phyloP scores from a whole-genome alignment of 1,140 invertebrate genomes.

The Bombyx mori region ASM3026992v2 NC_085134.1:10009001-10009500 shows the following conservation, averaged over 20 bases:
- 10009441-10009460: no score
- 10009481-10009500: no score
- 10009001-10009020: conserved; percentile 3
- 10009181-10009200: conserved; percentile 29
- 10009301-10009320: conserved; percentile 42
- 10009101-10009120: conserved; percentile 16
- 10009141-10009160: conserved; percentile 53
- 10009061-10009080: conserved; percentile 4
- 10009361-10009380: neutral
- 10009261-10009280: conserved; percentile 27
- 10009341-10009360: neutral
- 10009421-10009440: no score
- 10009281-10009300: conserved; percentile 40
- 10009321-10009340: conserved; percentile 22
- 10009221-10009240: conserved; percentile 43
- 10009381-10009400: neutral
- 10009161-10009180: conserved; percentile 34
- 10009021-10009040: neutral
- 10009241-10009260: conserved; percentile 31
- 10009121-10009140: conserved; percentile 52
- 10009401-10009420: no score
- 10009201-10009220: conserved; percentile 51
- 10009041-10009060: no score
- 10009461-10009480: no score
- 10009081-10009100: conserved; percentile 1